These are phyloP conservation scores for Lordiphosa stackelbergi DNA, from an alignment of 1,140 invertebrate species.

Conservation along the genomic window DNA sequence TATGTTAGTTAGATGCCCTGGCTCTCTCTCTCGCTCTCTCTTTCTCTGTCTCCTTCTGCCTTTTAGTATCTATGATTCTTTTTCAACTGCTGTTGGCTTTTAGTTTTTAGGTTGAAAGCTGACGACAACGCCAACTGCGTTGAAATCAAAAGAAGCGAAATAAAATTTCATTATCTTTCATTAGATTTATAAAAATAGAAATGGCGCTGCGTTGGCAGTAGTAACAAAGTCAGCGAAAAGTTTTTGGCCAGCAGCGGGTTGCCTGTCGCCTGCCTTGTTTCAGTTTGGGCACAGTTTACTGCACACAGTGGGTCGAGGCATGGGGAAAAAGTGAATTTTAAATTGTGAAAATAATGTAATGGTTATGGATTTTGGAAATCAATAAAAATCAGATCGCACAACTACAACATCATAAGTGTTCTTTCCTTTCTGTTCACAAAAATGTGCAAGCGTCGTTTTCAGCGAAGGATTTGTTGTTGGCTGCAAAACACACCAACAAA, in stretches of 20 bases:
- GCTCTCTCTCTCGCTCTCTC: neutral
- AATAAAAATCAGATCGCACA: too few relatives aligned
- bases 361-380: too few relatives aligned
- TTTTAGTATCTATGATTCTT: conserved; percentile 46
- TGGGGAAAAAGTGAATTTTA: too few relatives aligned
- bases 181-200: conserved; percentile 74
- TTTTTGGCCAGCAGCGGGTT: conserved; percentile 46
- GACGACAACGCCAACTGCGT: conserved; percentile 64
- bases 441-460: too few relatives aligned
- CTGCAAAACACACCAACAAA: too few relatives aligned
- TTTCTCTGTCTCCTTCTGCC: neutral
- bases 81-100: conserved; percentile 66
- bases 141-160: conserved; percentile 72
- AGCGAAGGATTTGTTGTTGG: too few relatives aligned
- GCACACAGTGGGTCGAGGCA: too few relatives aligned
- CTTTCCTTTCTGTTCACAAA: too few relatives aligned
- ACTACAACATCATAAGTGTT: too few relatives aligned
- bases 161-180: conserved; percentile 75
- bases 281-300: conserved; percentile 26
- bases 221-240: conserved; percentile 55
- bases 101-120: conserved; percentile 63
- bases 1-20: conserved; percentile 38
- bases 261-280: conserved; percentile 12
- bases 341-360: too few relatives aligned
- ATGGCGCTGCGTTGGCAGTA: conserved; percentile 24